Percentiles rank a stretch among this genome's conserved stretches.
phyloP scores from a whole-genome alignment of 2,113 vertebrate genomes.

The Mionectes macconnelli region DNA sequence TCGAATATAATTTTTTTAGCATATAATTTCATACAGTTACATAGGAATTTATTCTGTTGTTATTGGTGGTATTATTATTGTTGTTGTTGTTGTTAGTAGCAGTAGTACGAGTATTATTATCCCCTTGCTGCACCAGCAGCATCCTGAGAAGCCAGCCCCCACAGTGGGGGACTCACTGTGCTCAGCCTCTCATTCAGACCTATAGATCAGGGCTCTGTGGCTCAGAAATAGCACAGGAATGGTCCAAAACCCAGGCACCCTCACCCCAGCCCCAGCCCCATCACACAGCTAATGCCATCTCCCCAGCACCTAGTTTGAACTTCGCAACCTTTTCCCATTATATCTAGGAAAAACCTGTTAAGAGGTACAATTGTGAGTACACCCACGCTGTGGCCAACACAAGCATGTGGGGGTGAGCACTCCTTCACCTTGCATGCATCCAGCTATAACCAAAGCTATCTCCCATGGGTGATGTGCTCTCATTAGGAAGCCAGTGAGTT shows the following conservation, averaged over 20 bases:
- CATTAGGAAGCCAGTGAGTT: not conserved
- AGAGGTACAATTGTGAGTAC: rapidly evolving
- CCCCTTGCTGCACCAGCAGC: not conserved
- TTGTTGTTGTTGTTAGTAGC: rapidly evolving
- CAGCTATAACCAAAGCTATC: not conserved
- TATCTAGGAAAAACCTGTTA: not conserved
- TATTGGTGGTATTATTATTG: not conserved
- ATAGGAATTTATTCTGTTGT: too few relatives aligned
- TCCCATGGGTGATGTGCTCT: not conserved
- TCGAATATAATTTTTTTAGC: not conserved
- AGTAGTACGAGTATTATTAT: not conserved
- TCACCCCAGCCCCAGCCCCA: not conserved
- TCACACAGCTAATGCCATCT: not conserved
- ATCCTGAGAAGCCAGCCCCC: not conserved
- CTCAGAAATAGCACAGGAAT: not conserved
- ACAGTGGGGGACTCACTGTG: rapidly evolving
- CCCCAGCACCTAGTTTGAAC: not conserved
- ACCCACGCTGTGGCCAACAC: rapidly evolving
- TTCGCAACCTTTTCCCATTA: not conserved
- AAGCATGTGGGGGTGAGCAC: rapidly evolving
- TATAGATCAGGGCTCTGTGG: rapidly evolving
- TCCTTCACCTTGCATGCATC: not conserved
- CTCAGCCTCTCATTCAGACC: not conserved
- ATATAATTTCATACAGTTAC: not conserved
- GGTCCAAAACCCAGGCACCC: not conserved